Base-by-base conservation (phyloP, 1,140 invertebrate genomes). In the Rhynchophorus ferrugineus region DNA sequence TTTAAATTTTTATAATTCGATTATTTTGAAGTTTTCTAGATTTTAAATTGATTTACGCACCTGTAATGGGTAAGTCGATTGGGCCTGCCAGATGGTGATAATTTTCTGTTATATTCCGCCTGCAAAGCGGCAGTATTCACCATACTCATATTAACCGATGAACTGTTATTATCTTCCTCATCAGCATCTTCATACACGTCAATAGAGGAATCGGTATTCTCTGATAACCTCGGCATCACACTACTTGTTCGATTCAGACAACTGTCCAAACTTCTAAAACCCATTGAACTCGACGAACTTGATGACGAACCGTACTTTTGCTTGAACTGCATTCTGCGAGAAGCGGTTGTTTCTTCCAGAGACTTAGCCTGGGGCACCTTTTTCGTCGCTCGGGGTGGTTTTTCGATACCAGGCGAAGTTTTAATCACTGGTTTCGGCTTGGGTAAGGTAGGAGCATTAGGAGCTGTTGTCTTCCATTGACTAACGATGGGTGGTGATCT, bases 101-200 rank as follows among this genome's bases (percentile, higher is more conserved):
- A 65, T 54, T 72, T 71, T 19, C 46, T 43, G 34, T 41, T 55
- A 14, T 43, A 41, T 20, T 58, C 46, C n/a, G 35, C 48, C 33
- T 51, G 50, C n/a, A 42, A 14, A 22, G 42, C 47, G 41, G 50
- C 42, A 8, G 47, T 36, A 43, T 54, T 33, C 7, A 54, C 29
- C 9, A 34, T 44, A 18, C n/a, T 47, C 6, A 70, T 59, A 53
- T 73, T 73, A 17, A 71, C 59, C 0, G 71, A 72, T 16, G 71
- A 73, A 53, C 71, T 71, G 11, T 73, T 71, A 56, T 72, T 72
- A 45, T 78, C 76, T 55, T 78, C 77, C 39, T 72, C 71, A 53
- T 76, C 76, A 0, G 74, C 75, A 48, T 78, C 76, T 46, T 78
- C 76, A 54, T 78, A 78, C 11, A 73, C 72, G 43, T 75, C 76